These are phyloP conservation scores for Catocala fraxini DNA, from an alignment of 2,888 invertebrate genomes.

Conservation along the genomic window DNA sequence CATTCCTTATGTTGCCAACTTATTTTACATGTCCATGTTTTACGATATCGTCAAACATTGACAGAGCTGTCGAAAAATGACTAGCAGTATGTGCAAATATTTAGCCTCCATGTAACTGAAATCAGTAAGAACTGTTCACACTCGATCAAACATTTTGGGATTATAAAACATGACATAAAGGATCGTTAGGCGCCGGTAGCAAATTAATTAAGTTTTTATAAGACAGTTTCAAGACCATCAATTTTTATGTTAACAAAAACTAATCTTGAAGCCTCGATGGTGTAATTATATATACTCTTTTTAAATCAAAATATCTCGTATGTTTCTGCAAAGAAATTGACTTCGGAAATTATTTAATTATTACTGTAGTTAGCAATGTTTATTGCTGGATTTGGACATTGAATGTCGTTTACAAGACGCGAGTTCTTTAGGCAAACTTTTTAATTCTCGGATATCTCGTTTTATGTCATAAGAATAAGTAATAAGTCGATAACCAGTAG, in stretches of 20 bases:
- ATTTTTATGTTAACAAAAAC: conserved; percentile 50
- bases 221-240: conserved; percentile 42
- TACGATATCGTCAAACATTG: conserved; percentile 46
- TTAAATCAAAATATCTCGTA: conserved; percentile 23
- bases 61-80: conserved; percentile 40
- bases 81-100: conserved; percentile 26
- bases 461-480: too few relatives aligned
- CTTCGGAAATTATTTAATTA: not conserved
- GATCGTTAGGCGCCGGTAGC: conserved; percentile 41
- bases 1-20: not conserved
- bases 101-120: conserved; percentile 4
- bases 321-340: conserved; percentile 3
- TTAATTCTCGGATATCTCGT: too few relatives aligned
- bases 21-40: conserved; percentile 23
- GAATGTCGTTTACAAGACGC: too few relatives aligned
- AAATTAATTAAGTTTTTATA: conserved; percentile 51
- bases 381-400: too few relatives aligned
- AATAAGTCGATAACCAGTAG: too few relatives aligned
- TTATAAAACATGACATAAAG: conserved; percentile 29
- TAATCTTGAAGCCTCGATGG: conserved; percentile 24
- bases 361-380: too few relatives aligned
- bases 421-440: too few relatives aligned
- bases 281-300: conserved; percentile 35
- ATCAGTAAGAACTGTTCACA: conserved; percentile 26
- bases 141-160: conserved; percentile 32